Evolutionary conservation across 2,888 invertebrate genomes (phyloP), one percentile per base, ranked within the genome.

Genomic region (Biston stratarius): DNA sequence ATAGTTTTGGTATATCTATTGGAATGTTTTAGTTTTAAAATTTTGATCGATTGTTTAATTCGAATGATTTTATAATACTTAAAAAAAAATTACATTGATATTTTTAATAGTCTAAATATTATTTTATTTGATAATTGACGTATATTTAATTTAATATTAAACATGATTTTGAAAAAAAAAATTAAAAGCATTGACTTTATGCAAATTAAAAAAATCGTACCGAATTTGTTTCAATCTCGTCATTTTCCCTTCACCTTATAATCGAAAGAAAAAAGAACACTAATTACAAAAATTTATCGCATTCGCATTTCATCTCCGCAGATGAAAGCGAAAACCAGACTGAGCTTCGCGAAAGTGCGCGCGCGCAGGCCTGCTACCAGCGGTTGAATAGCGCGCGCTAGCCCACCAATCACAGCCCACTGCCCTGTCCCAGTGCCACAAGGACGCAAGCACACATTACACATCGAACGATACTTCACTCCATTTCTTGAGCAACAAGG

Each of bases 341-440:
- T 80, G 79, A 84, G 83, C 83, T 85, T 83, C 83, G 89, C 85
- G 92, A 92, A 89, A 91, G 91, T 93, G 92, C 88, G 89, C 87
- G 72, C 84, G 86, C 86, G 86, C 79, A 82, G 87, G 80, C 79
- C 75, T 81, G 84, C 75, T 80, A 77, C 74, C 77, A 73, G 80
- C 87, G 86, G 90, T 94, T 91, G 92, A 94, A 92, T 88, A 77
- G 85, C 89, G 83, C 92, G 90, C 91, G 87, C 78, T 77, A 61
- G 64, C 74, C 65, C 49, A 68, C 92, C 91, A 90, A 90, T 91
- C 86, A 83, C 77, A 78, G 77, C 72, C 74, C 75, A 73, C 74
- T 76, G 61, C 78, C 77, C 87, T 83, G 88, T 86, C 87, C 87
- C 86, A 75, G 77, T 40, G 38, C 66, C 63, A 78, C 89, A 92